Percentiles rank a stretch among this genome's conserved stretches.
phyloP scores from a whole-genome alignment of 2,113 vertebrate species.

The Chlorodrepanis virens region DNA sequence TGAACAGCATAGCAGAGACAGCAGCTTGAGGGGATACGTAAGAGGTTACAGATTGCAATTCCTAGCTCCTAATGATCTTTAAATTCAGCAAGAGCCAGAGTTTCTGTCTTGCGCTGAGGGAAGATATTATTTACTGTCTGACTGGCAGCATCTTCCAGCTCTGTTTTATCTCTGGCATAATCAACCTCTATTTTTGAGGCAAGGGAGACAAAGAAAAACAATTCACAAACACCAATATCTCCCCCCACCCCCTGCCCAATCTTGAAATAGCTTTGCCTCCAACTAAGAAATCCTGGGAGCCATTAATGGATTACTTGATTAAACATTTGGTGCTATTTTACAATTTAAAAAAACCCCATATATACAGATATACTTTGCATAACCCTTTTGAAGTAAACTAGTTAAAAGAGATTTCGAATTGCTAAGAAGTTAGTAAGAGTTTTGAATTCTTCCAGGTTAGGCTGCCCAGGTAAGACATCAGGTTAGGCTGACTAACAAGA shows the following conservation, averaged over 20 bases:
- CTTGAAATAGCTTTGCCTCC: background rate
- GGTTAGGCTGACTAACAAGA: background rate
- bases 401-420: background rate
- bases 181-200: background rate
- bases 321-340: background rate
- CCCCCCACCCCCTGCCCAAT: rapidly evolving
- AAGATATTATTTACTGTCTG: background rate
- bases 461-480: background rate
- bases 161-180: background rate
- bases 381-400: background rate
- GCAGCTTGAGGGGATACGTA: background rate
- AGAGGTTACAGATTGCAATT: background rate
- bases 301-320: background rate
- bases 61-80: background rate
- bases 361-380: background rate
- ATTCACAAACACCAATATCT: background rate
- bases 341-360: rapidly evolving
- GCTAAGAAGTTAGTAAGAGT: background rate
- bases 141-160: background rate
- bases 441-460: background rate
- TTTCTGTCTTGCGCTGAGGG: background rate
- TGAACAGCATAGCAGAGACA: background rate
- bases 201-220: background rate
- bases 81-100: background rate
- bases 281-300: background rate